phyloP scores from a whole-genome alignment of 2,888 invertebrate species.

The Dichetophora obliterata region DNA sequence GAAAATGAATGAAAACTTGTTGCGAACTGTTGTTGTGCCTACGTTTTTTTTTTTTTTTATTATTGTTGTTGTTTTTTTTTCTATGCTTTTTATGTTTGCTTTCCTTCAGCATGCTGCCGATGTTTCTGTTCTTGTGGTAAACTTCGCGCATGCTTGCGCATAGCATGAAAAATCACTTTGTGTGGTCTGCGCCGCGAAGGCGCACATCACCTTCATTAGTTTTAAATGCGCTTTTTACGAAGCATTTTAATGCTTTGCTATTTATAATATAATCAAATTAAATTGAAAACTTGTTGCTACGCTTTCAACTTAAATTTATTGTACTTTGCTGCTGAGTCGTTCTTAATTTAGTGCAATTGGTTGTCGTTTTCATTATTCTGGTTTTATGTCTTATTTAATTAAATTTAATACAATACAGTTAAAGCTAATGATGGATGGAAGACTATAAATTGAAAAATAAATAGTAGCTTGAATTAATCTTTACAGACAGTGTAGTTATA shows the following conservation, averaged over 20 bases:
- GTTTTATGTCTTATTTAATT: neutral
- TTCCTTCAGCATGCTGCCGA: neutral
- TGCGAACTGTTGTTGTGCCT: neutral
- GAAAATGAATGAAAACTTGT: conserved; percentile 32
- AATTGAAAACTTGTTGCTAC: neutral
- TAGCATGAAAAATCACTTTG: neutral
- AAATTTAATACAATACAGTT: neutral
- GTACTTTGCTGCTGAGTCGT: neutral
- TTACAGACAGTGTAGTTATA: too few species aligned
- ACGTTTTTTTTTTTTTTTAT: neutral
- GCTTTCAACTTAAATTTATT: neutral
- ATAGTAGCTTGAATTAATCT: too few species aligned
- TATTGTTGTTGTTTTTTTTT: neutral
- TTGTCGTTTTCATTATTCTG: neutral
- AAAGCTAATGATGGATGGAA: neutral
- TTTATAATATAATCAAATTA: neutral
- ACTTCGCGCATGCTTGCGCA: conserved; percentile 41
- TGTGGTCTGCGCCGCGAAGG: conserved; percentile 35
- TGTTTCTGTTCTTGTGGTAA: neutral
- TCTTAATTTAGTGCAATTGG: neutral
- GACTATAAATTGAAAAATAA: neutral
- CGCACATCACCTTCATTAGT: conserved; percentile 26
- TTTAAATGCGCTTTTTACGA: conserved; percentile 32
- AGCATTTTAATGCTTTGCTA: conserved; percentile 9
- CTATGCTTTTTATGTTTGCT: neutral